Evolutionary conservation across 1,140 invertebrate species (phyloP).

Genomic region (Aphelinus atriplicis): DNA sequence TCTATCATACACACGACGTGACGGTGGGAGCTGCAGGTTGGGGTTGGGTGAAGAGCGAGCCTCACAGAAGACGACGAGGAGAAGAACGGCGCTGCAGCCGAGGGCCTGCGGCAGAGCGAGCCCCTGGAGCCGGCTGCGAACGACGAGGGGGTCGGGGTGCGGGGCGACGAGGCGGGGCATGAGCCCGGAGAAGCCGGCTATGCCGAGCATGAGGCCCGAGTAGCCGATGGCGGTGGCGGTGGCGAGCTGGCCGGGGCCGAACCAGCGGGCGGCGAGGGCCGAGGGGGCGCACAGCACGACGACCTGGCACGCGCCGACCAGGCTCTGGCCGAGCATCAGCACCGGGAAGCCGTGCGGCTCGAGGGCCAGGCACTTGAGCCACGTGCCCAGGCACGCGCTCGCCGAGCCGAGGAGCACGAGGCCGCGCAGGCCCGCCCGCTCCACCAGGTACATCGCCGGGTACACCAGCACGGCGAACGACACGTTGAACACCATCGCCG

Average conservation of each 20-base stretch:
- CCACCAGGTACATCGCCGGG: constrained; percentile 72
- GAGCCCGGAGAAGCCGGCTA: neutral
- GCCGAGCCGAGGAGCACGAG: neutral
- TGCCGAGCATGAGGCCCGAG: neutral
- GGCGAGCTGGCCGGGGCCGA: neutral
- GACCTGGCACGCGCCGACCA: constrained; percentile 66
- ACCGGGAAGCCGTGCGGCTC: neutral
- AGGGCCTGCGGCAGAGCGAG: neutral
- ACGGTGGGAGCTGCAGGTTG: no score
- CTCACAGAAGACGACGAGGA: constrained; percentile 2
- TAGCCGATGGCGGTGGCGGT: neutral
- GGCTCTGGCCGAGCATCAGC: constrained; percentile 46
- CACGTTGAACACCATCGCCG: constrained; percentile 75
- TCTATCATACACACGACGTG: no score
- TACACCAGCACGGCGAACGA: constrained; percentile 74
- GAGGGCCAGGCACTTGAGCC: neutral
- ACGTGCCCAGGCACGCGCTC: neutral
- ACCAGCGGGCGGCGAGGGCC: neutral
- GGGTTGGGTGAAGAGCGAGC: neutral
- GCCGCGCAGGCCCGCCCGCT: constrained; percentile 62
- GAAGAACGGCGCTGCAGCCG: neutral
- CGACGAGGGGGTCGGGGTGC: neutral
- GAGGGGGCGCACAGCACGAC: neutral
- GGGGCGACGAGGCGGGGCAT: neutral
- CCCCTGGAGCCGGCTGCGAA: neutral